phyloP scores from a whole-genome alignment of 1,140 invertebrate genomes.

The Achroia grisella region DNA sequence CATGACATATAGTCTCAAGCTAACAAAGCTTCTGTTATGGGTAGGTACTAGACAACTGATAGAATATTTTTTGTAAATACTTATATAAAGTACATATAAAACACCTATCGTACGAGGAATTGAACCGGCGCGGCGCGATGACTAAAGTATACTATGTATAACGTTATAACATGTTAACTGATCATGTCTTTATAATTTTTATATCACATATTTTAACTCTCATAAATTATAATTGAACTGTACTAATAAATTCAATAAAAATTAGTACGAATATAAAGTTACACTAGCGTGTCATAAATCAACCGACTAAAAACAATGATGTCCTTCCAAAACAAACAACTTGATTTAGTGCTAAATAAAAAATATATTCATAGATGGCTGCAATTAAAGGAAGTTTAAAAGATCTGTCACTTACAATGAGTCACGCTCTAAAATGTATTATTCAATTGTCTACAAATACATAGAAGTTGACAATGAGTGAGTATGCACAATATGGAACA shows the following conservation, averaged over 20 bases:
- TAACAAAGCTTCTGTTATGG: no score
- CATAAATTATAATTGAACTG: neutral
- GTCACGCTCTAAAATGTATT: slow-evolving; percentile 31
- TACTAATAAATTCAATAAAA: neutral
- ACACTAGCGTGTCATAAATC: neutral
- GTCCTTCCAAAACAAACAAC: slow-evolving; percentile 1
- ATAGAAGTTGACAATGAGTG: slow-evolving; percentile 8
- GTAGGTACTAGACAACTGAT: no score
- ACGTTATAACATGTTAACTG: no score
- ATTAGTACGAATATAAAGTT: neutral
- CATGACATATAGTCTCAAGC: no score
- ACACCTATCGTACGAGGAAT: no score
- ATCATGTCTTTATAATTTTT: no score
- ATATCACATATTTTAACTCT: neutral
- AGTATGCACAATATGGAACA: slow-evolving; percentile 1
- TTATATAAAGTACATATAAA: no score
- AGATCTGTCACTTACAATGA: slow-evolving; percentile 37
- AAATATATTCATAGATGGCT: slow-evolving; percentile 9
- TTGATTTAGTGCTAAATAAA: slow-evolving; percentile 7
- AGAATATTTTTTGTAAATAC: no score
- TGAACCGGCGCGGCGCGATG: no score
- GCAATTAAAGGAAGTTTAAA: slow-evolving; percentile 22
- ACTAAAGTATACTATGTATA: no score
- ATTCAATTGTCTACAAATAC: slow-evolving; percentile 17
- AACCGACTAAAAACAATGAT: neutral